These are phyloP conservation scores for Pteropus rufus DNA, from an alignment of 2,797 vertebrate species.

Conservation along the genomic window DNA sequence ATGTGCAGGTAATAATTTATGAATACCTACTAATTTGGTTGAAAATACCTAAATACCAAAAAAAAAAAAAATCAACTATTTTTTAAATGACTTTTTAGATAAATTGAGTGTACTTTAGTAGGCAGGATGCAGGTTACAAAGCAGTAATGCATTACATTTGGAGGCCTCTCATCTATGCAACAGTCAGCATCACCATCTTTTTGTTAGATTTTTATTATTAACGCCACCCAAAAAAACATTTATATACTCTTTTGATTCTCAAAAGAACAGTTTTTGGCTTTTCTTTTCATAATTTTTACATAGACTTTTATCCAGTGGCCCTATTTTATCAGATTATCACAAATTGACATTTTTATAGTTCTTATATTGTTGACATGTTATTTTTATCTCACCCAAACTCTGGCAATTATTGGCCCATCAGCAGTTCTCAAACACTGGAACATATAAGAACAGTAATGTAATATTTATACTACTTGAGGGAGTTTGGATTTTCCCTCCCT, in stretches of 20 bases:
- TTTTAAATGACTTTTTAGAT: not conserved
- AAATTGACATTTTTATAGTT: constrained; percentile 6
- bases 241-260: not conserved
- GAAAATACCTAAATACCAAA: constrained; percentile 16
- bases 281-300: constrained; percentile 19
- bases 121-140: constrained; percentile 46
- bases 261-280: not conserved
- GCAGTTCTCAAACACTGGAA: constrained; percentile 38
- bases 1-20: not conserved
- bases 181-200: constrained; percentile 4
- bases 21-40: not conserved
- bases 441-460: constrained; percentile 3
- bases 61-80: not conserved
- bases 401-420: constrained; percentile 19
- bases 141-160: constrained; percentile 2
- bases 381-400: constrained; percentile 45
- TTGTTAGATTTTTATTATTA: constrained; percentile 56
- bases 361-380: not conserved
- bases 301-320: not conserved
- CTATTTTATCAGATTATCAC: constrained; percentile 19
- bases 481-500: constrained; percentile 65
- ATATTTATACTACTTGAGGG: constrained; percentile 53
- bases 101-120: not conserved
- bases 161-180: constrained; percentile 2
- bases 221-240: not conserved